Evolutionary conservation across 1,140 invertebrate species (phyloP), one percentile per base, ranked within the genome.

Genomic region (Ericerus pela): DNA sequence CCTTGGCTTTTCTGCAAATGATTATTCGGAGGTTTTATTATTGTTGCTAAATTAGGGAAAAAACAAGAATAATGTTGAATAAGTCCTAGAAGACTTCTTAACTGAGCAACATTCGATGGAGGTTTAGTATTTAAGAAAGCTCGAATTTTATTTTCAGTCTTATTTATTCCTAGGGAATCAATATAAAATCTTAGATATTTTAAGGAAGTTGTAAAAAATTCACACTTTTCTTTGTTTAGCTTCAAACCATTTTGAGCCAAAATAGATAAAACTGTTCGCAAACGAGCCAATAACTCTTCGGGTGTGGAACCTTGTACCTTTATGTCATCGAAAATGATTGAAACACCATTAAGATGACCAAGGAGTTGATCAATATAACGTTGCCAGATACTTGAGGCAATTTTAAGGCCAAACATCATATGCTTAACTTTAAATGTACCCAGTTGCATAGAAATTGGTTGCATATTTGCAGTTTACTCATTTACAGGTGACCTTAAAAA

Each of bases 31-130:
- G 68, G 70, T 11, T 58, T 54, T 31, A 68, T 60, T 18, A 67
- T 57, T 11, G 54, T 55, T 1, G 68, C 64, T 26, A 69, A 65
- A 53, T 68, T 67, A 5, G 58, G 64, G 8, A 72, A 62, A 56
- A 75, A 74, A 43, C 65, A 63, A 5, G 67, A 58, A 61, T 74
- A 75, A 61, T 70, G 75, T 22, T 66, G 66, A 4, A 69, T 62
- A 59, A 75, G 63, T 4, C 72, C 71, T 2, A 75, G 57, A 57
- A 74, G 74, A 4, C 62, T 55, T 61, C 68, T 61, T 0, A 73
- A 55, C 59, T 69, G 64, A 4, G 59, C 63, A 1, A 63, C 63
- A 56, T 68, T 68, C 29, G 55, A 60, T 18, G 71, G 72, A 8
- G 27, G 27, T n/a, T 63, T 60, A 18, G 61, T 65, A 1, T 66